Percentiles rank a stretch among this genome's conserved stretches.
Conservation (phyloP, 2,888 invertebrate genomes). For the Dryocosmus kuriphilus region DNA sequence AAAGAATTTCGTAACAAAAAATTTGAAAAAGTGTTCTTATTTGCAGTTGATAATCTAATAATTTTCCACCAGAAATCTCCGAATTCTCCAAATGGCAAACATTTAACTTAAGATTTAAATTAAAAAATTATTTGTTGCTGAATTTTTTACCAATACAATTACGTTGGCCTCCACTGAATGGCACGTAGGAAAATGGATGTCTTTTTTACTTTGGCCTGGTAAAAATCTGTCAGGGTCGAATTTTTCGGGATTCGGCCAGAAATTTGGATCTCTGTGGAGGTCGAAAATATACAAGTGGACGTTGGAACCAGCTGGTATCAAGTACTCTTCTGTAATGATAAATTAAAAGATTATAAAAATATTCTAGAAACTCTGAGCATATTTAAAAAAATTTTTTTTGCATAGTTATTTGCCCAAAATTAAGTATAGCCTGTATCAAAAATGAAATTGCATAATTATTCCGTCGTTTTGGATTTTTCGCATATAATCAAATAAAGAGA, state of each 20-base stretch:
- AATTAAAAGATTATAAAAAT: neutral
- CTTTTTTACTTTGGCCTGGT: conserved; percentile 78
- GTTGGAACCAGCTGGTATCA: conserved; percentile 78
- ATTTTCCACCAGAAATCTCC: no score
- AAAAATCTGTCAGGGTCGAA: conserved; percentile 77
- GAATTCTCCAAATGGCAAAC: no score
- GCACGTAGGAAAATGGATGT: conserved; percentile 82
- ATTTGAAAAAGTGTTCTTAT: no score
- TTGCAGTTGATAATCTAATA: no score
- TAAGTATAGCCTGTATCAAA: no score
- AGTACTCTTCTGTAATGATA: conserved; percentile 73
- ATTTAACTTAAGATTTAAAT: no score
- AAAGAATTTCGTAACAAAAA: no score
- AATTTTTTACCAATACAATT: conserved; percentile 81
- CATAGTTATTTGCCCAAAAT: neutral
- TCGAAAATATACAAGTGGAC: conserved; percentile 81
- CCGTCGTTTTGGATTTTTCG: no score
- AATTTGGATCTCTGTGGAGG: conserved; percentile 81
- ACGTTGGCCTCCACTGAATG: conserved; percentile 71
- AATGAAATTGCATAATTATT: no score
- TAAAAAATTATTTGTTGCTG: no score
- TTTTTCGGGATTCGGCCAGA: conserved; percentile 82
- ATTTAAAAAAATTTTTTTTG: neutral
- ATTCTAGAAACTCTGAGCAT: neutral
- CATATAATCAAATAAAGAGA: no score